Conservation (phyloP, 2,888 invertebrate species). For the Anthophora plumipes region DNA sequence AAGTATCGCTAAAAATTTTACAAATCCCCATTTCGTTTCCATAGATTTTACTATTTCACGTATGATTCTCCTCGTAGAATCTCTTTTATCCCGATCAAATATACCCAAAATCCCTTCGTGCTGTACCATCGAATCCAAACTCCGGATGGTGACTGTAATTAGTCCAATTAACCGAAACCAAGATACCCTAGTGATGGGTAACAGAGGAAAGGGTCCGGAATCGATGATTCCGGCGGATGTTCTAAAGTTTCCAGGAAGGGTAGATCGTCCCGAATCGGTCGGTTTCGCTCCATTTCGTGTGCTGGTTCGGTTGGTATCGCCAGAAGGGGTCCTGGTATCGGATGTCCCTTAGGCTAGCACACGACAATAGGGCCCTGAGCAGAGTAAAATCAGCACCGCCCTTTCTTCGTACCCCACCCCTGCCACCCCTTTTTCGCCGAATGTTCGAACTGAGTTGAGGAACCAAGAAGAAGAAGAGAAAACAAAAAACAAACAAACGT, state of each 20-base stretch:
- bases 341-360: constrained; percentile 71
- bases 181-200: constrained; percentile 33
- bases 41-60: too few species aligned
- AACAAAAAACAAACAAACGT: constrained; percentile 18
- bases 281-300: constrained; percentile 77
- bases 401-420: constrained; percentile 78
- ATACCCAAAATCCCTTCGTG: not conserved
- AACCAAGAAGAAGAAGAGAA: constrained; percentile 10
- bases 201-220: constrained; percentile 42
- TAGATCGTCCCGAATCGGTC: constrained; percentile 72
- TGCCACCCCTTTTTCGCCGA: constrained; percentile 64
- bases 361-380: constrained; percentile 69
- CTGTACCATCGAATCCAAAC: not conserved
- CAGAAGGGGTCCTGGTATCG: constrained; percentile 71
- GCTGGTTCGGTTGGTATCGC: constrained; percentile 47
- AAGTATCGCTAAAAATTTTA: too few species aligned
- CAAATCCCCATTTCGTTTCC: too few species aligned
- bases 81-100: not conserved
- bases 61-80: too few species aligned
- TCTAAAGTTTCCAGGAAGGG: constrained; percentile 75
- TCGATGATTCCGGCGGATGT: constrained; percentile 79
- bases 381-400: constrained; percentile 80
- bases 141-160: constrained; percentile 44
- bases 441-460: constrained; percentile 22
- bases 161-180: constrained; percentile 61